Conservation (phyloP, 2,888 invertebrate genomes). For the Tortrix viridana region DNA sequence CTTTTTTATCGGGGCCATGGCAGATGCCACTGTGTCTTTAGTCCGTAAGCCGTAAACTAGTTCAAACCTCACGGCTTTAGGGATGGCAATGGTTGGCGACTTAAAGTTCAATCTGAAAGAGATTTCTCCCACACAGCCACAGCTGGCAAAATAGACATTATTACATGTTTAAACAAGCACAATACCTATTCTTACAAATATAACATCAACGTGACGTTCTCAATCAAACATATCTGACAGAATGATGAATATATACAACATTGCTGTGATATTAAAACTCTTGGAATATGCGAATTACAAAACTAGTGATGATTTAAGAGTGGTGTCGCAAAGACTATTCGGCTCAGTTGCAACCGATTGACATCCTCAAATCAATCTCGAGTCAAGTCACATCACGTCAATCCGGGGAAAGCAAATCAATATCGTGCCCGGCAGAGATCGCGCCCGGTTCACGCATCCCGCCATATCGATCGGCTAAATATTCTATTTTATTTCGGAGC, state of each 20-base stretch:
- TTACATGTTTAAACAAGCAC: no score
- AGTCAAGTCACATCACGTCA: slow-evolving; percentile 55
- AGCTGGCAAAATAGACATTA: background rate
- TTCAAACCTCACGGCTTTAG: slow-evolving; percentile 15
- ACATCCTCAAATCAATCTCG: slow-evolving; percentile 37
- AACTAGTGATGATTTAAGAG: no score
- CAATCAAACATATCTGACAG: no score
- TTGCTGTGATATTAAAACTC: background rate
- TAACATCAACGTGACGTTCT: no score
- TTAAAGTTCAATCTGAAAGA: slow-evolving; percentile 26
- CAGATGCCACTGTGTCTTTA: slow-evolving; percentile 12
- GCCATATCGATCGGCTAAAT: slow-evolving; percentile 56
- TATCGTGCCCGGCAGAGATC: slow-evolving; percentile 47
- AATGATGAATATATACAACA: background rate
- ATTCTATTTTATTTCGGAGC: slow-evolving; percentile 51
- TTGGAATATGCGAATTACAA: no score
- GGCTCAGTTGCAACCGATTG: slow-evolving; percentile 28
- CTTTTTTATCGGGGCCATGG: no score
- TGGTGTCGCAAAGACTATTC: slow-evolving; percentile 22
- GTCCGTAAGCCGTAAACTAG: slow-evolving; percentile 11
- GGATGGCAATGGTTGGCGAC: slow-evolving; percentile 8
- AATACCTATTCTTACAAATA: no score
- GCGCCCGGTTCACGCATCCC: slow-evolving; percentile 45
- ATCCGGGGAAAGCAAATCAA: slow-evolving; percentile 61
- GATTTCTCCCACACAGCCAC: background rate